Evolutionary conservation across 1,140 invertebrate genomes (phyloP).

Genomic region (Nasonia vitripennis): DNA sequence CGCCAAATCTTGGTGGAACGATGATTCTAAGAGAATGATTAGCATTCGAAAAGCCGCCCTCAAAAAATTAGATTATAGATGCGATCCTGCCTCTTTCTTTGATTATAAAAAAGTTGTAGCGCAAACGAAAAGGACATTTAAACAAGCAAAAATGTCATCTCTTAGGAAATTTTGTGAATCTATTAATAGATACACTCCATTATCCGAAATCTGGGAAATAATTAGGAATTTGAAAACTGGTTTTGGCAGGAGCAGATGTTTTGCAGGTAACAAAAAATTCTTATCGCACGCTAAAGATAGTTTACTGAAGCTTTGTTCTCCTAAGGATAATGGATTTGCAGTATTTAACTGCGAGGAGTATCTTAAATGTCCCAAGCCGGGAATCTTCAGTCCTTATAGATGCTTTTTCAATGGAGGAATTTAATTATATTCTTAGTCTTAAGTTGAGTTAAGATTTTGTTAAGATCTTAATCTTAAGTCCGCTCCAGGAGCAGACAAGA

Average conservation of each 20-base stretch:
- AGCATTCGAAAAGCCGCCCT: no score
- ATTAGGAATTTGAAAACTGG: background rate
- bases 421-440: conserved; percentile 7
- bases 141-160: background rate
- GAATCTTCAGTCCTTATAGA: background rate
- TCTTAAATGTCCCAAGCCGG: no score
- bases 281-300: background rate
- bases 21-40: no score
- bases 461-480: conserved; percentile 40
- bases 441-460: no score
- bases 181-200: background rate
- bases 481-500: conserved; percentile 52
- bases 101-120: no score
- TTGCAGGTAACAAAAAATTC: background rate
- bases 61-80: no score
- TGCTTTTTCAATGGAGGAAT: conserved; percentile 29
- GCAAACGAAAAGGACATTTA: no score
- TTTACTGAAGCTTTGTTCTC: background rate
- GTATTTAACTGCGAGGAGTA: background rate
- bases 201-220: background rate
- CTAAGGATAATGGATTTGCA: background rate
- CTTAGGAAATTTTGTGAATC: background rate
- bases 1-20: no score
- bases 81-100: no score
- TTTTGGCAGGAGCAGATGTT: background rate